These are phyloP conservation scores for Parambassis ranga DNA, from an alignment of 2,797 vertebrate species.

Conservation along the genomic window DNA sequence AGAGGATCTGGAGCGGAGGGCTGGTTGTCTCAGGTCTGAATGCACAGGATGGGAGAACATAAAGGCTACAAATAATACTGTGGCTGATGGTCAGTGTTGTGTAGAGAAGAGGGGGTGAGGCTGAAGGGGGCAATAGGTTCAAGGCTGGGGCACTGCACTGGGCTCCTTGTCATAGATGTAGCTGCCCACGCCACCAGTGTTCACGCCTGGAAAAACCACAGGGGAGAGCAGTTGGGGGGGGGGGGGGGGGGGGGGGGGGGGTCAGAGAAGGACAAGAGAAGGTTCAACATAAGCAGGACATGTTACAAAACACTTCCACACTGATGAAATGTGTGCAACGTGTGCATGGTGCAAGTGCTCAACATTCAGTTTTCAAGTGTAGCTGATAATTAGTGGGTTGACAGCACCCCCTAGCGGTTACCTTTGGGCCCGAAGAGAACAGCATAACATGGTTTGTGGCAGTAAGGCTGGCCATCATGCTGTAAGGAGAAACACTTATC, in stretches of 20 bases:
- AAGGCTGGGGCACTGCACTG: slow-evolving; percentile 88
- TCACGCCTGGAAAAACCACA: slow-evolving; percentile 87
- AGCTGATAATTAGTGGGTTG: slow-evolving; percentile 40
- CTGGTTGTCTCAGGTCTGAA: slow-evolving; percentile 35
- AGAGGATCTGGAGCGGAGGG: slow-evolving; percentile 12
- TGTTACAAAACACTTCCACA: slow-evolving; percentile 16
- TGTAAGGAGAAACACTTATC: too few relatives aligned
- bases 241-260: neutral
- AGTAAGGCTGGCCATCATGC: slow-evolving; percentile 94
- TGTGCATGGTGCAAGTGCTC: slow-evolving; percentile 23
- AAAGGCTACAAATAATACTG: slow-evolving; percentile 51
- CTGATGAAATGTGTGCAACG: slow-evolving; percentile 30
- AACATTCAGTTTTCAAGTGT: slow-evolving; percentile 61
- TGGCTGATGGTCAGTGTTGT: slow-evolving; percentile 46
- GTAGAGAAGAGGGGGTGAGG: slow-evolving; percentile 54
- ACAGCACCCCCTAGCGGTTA: slow-evolving; percentile 82
- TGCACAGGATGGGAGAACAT: slow-evolving; percentile 10
- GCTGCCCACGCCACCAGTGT: slow-evolving; percentile 96
- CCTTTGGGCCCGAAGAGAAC: slow-evolving; percentile 93
- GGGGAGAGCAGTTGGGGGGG: slow-evolving; percentile 36
- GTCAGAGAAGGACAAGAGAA: slow-evolving; percentile 13
- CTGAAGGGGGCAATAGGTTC: slow-evolving; percentile 60
- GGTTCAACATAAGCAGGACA: slow-evolving; percentile 32
- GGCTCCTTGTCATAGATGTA: slow-evolving; percentile 97
- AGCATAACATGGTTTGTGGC: slow-evolving; percentile 75